These are phyloP conservation scores for Hyalella azteca DNA, from an alignment of 2,888 invertebrate species.

Conservation along the genomic window DNA sequence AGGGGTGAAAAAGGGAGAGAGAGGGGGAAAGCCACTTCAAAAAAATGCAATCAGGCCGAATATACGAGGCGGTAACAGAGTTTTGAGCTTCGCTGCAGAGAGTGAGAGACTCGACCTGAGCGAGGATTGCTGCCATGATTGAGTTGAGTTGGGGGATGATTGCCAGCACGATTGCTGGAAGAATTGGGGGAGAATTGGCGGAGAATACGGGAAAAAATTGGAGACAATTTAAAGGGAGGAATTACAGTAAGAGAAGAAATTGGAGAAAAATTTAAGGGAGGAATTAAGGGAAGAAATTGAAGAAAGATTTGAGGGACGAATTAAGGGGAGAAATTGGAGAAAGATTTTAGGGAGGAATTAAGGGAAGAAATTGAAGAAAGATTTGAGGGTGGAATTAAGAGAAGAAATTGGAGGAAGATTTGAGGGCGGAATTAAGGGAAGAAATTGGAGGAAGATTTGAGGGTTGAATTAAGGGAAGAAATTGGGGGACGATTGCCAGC, in stretches of 20 bases:
- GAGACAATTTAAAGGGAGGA: background rate
- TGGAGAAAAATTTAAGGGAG: no score
- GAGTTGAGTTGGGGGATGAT: background rate
- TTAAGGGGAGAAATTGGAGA: no score
- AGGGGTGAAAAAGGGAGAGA: background rate
- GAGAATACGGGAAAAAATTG: background rate
- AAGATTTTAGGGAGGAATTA: no score
- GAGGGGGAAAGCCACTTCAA: slow-evolving; percentile 67
- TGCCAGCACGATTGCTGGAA: slow-evolving; percentile 38
- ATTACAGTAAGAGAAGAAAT: background rate
- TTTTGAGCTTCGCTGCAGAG: slow-evolving; percentile 41
- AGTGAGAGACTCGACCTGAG: slow-evolving; percentile 12
- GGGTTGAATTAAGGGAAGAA: no score
- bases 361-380: no score
- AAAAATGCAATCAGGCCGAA: slow-evolving; percentile 79
- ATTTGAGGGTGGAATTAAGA: no score
- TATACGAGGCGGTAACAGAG: slow-evolving; percentile 39
- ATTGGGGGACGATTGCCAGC: no score
- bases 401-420: no score
- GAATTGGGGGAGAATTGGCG: background rate
- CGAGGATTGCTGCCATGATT: slow-evolving; percentile 41
- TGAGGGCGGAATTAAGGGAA: no score
- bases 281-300: no score
- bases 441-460: no score
- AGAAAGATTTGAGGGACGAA: no score